Conservation (phyloP, 2,888 invertebrate genomes). For the Chelonus formosanus region DNA sequence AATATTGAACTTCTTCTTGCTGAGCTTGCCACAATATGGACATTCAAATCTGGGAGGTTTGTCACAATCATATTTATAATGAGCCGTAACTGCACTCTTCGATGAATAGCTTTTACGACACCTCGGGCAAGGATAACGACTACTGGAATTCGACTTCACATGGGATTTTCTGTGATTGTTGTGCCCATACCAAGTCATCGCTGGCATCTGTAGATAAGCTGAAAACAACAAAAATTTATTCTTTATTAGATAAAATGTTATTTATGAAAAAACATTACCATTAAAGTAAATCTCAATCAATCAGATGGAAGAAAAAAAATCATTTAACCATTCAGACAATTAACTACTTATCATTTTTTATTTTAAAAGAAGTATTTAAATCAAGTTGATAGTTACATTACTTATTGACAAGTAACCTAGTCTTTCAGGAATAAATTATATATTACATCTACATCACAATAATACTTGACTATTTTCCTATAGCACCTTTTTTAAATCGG, state of each 20-base stretch:
- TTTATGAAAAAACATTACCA: not conserved
- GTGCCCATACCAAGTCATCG: constrained; percentile 13
- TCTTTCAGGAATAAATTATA: no score
- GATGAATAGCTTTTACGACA: constrained; percentile 24
- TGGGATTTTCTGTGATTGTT: constrained; percentile 8
- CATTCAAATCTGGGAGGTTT: constrained; percentile 61
- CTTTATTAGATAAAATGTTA: not conserved
- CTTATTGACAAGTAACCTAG: no score
- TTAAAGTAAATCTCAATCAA: not conserved
- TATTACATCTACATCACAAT: no score
- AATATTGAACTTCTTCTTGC: constrained; percentile 53
- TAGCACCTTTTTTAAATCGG: not conserved
- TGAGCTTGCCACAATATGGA: constrained; percentile 56
- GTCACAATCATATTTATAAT: constrained; percentile 54
- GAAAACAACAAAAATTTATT: constrained; percentile 13
- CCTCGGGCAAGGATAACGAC: constrained; percentile 17
- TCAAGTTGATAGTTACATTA: no score
- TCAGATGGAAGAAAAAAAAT: not conserved
- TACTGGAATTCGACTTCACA: not conserved
- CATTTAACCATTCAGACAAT: not conserved
- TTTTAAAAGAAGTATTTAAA: no score
- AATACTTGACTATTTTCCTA: no score
- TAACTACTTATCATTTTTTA: not conserved
- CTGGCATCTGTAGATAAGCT: constrained; percentile 15
- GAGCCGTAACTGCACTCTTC: constrained; percentile 36